Evolutionary conservation across 2,888 invertebrate genomes (phyloP), one percentile per base, ranked within the genome.

Genomic region (Ochropacha duplaris): DNA sequence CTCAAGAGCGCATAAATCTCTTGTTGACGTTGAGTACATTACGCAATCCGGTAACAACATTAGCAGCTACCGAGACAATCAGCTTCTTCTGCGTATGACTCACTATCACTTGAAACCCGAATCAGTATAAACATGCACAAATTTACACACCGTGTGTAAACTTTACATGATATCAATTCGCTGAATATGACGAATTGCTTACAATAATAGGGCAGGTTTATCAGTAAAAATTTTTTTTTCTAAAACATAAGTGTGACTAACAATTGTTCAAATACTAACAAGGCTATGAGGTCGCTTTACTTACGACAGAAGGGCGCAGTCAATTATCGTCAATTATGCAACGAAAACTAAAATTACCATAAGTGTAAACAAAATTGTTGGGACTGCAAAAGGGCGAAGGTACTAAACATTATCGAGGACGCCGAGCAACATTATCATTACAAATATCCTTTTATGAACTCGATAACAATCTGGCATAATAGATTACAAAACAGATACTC

Each of bases 341-440:
- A 86, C 61, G 56, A 66, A 65, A 69, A 64, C 61, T 61, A 31
- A 61, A 66, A 61, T 62, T 63, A 61, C 71, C 62, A 56, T 66
- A 76, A 68, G 65, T 71, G 83, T 76, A 83, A 83, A 87, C 82
- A 84, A 74, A 82, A 78, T 77, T 66, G 71, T 85, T 84, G 83
- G 80, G 76, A 75, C 68, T 66, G 72, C 74, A 57, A 61, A 80
- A 79, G 78, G 77, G 78, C 76, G 66, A 26, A 51, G 50, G 50
- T 64, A 71, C 61, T 60, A 69, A 69, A 67, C 62, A 69, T 62
- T 57, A 59, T 61, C 62, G 61, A 65, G 68, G 61, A 62, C 56
- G 62, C 55, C 39, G 51, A 60, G 61, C 60, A 55, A 51, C 60
- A 54, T 56, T 44, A 22, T 19, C 54, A 68, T 69, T 66, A 59